A percentile compares a stretch with the other conserved stretches of the same genome.
Conservation (phyloP, 2,797 vertebrate genomes). For the Myotis pilosus region DNA sequence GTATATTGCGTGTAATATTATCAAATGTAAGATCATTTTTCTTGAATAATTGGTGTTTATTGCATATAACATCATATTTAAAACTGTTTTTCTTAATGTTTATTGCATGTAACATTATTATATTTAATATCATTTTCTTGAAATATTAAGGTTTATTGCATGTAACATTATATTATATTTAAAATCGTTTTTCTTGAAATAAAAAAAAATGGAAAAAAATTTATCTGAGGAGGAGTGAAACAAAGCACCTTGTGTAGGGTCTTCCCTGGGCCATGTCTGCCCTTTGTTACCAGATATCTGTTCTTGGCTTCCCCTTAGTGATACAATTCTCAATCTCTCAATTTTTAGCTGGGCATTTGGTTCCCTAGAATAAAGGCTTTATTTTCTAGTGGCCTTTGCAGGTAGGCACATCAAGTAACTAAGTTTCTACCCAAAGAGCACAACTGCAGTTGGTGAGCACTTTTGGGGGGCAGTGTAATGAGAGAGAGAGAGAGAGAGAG, state of each 20-base stretch:
- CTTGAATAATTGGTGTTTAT: too few relatives aligned
- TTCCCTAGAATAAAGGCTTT: neutral
- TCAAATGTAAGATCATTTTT: too few relatives aligned
- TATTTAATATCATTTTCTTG: too few relatives aligned
- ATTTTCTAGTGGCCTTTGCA: neutral
- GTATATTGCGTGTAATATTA: too few relatives aligned
- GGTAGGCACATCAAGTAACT: neutral
- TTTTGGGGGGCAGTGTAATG: neutral
- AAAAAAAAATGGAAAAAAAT: neutral
- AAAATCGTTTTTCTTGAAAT: too few relatives aligned
- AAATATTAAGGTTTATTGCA: too few relatives aligned
- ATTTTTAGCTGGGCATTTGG: neutral
- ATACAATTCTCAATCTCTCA: neutral
- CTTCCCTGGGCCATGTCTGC: neutral
- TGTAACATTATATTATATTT: too few relatives aligned
- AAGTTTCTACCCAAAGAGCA: neutral
- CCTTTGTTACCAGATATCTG: neutral
- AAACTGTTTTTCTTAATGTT: too few relatives aligned
- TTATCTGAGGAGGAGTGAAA: neutral
- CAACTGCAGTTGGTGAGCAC: neutral
- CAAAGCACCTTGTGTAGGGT: neutral
- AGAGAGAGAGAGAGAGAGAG: neutral
- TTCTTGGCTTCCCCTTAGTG: neutral
- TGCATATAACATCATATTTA: too few relatives aligned
- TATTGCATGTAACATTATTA: too few relatives aligned